phyloP scores from a whole-genome alignment of 2,113 vertebrate genomes.

The Calypte anna region DNA sequence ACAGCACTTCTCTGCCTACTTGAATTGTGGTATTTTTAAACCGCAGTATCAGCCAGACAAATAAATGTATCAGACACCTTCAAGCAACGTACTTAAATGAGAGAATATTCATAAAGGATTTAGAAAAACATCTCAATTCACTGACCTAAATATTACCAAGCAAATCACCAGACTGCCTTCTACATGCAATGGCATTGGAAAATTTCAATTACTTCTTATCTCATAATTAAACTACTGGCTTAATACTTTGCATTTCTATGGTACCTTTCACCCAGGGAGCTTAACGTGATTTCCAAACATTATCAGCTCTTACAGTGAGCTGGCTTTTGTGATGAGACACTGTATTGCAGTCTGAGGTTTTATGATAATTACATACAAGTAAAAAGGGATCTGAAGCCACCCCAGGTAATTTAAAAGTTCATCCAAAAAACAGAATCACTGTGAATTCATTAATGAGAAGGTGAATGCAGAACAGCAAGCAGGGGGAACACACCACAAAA shows the following conservation, averaged over 20 bases:
- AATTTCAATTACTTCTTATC: conserved; percentile 67
- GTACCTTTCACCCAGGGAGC: conserved; percentile 48
- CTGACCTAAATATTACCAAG: conserved; percentile 76
- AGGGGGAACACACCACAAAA: neutral
- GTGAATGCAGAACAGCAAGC: neutral
- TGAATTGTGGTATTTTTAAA: conserved; percentile 52
- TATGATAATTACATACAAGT: conserved; percentile 13
- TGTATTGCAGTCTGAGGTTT: neutral
- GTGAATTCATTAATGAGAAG: neutral
- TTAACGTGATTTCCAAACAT: conserved; percentile 41
- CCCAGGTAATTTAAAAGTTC: conserved; percentile 28
- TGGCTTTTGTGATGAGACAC: conserved; percentile 28
- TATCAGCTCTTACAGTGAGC: conserved; percentile 48
- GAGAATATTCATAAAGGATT: conserved; percentile 69
- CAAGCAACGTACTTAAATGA: conserved; percentile 63
- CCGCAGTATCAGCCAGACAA: conserved; percentile 60
- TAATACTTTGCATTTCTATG: conserved; percentile 48
- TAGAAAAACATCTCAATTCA: conserved; percentile 67
- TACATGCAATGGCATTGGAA: neutral
- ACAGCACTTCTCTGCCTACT: conserved; percentile 38
- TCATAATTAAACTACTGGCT: conserved; percentile 62
- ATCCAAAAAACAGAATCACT: conserved; percentile 13
- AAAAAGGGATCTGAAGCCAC: neutral
- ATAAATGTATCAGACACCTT: conserved; percentile 57
- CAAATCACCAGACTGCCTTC: conserved; percentile 42